Evolutionary conservation across 1,140 invertebrate species (phyloP).

Genomic region (Caerostris extrusa): DNA sequence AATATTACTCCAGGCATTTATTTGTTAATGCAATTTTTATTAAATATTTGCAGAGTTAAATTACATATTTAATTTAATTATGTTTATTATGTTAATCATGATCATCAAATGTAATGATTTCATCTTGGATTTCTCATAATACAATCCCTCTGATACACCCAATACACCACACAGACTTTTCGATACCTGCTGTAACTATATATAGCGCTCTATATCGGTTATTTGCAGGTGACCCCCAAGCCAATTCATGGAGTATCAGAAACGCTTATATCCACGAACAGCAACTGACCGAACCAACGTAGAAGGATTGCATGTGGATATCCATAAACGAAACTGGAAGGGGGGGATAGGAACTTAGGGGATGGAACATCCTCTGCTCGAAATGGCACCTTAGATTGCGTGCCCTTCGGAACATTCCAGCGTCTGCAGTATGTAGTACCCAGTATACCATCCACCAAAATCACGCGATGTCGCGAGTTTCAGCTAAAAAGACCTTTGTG

Average conservation of each 20-base stretch:
- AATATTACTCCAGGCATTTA: too few relatives aligned
- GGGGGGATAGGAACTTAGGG: not conserved
- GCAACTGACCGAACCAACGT: constrained; percentile 58
- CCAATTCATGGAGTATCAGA: constrained; percentile 33
- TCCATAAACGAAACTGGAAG: constrained; percentile 41
- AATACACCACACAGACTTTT: not conserved
- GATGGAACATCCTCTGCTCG: not conserved
- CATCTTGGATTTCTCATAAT: not conserved
- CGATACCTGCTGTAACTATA: not conserved
- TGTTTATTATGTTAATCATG: too few relatives aligned
- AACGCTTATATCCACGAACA: constrained; percentile 37
- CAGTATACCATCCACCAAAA: constrained; percentile 17
- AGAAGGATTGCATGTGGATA: constrained; percentile 72
- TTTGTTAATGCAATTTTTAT: too few relatives aligned
- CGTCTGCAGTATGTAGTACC: constrained; percentile 21
- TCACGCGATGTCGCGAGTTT: constrained; percentile 69
- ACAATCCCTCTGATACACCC: not conserved
- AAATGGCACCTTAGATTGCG: constrained; percentile 10
- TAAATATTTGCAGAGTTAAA: too few relatives aligned
- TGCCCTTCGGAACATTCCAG: constrained; percentile 42
- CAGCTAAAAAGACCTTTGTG: constrained; percentile 47
- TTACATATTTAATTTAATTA: too few relatives aligned
- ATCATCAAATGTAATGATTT: too few relatives aligned
- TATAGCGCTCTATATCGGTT: not conserved
- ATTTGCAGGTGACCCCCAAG: constrained; percentile 31